phyloP scores from a whole-genome alignment of 2,888 invertebrate genomes.

The Ischnura elegans region DNA sequence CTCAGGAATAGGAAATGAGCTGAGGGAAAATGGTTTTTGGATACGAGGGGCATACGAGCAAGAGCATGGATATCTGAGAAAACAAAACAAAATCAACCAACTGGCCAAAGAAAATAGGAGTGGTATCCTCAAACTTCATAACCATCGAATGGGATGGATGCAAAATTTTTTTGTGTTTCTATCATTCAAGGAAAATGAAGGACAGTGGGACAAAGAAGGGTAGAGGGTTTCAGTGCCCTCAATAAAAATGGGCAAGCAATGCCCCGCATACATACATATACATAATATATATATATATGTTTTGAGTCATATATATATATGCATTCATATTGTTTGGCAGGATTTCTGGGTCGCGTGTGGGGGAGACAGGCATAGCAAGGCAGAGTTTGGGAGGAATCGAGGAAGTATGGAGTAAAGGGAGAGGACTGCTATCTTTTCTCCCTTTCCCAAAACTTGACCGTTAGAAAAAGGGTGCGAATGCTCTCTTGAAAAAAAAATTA shows the following conservation, averaged over 20 bases:
- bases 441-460: constrained; percentile 18
- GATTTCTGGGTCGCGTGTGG: neutral
- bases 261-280: constrained; percentile 11
- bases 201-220: neutral
- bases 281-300: neutral
- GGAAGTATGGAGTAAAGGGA: neutral
- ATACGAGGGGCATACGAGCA: neutral
- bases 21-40: neutral
- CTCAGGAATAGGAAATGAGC: neutral
- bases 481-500: constrained; percentile 29
- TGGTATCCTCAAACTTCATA: neutral
- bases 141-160: neutral
- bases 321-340: neutral
- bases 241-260: neutral
- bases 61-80: neutral
- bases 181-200: neutral
- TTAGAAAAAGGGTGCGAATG: neutral
- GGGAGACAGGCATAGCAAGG: neutral
- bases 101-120: neutral
- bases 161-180: neutral
- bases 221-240: neutral
- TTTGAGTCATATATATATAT: constrained; percentile 1
- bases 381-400: neutral
- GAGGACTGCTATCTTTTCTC: neutral
- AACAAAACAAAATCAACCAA: neutral